These are phyloP conservation scores for Saccostrea echinata DNA, from an alignment of 1,140 invertebrate genomes.

Conservation along the genomic window DNA sequence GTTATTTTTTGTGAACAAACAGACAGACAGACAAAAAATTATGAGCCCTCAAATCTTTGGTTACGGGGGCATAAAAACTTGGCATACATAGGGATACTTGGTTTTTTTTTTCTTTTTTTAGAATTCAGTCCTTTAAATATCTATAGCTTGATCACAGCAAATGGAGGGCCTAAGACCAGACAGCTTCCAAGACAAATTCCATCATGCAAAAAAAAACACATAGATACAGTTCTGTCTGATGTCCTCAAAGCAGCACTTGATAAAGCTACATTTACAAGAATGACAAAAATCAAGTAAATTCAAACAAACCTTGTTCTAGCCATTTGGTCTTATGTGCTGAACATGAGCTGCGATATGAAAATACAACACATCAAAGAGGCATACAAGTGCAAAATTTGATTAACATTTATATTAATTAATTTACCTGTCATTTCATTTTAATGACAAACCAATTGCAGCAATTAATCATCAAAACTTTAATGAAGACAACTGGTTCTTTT, in stretches of 20 bases:
- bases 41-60: too few relatives aligned
- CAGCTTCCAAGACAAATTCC: not conserved
- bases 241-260: not conserved
- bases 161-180: too few relatives aligned
- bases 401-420: slow-evolving; percentile 40
- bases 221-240: not conserved
- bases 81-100: too few relatives aligned
- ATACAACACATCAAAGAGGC: slow-evolving; percentile 21
- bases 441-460: slow-evolving; percentile 38
- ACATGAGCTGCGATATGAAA: slow-evolving; percentile 31
- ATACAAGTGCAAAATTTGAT: slow-evolving; percentile 31
- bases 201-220: not conserved
- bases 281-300: slow-evolving; percentile 25
- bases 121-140: too few relatives aligned
- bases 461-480: slow-evolving; percentile 31
- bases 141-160: too few relatives aligned
- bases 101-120: too few relatives aligned
- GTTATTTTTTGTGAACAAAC: too few relatives aligned
- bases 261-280: slow-evolving; percentile 16
- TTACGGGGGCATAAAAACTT: too few relatives aligned
- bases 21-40: too few relatives aligned
- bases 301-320: slow-evolving; percentile 15
- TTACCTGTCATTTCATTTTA: slow-evolving; percentile 39
- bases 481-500: slow-evolving; percentile 35
- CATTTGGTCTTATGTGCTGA: not conserved